These are phyloP conservation scores for Macrochelys suwanniensis DNA, from an alignment of 2,797 vertebrate genomes.

Conservation along the genomic window DNA sequence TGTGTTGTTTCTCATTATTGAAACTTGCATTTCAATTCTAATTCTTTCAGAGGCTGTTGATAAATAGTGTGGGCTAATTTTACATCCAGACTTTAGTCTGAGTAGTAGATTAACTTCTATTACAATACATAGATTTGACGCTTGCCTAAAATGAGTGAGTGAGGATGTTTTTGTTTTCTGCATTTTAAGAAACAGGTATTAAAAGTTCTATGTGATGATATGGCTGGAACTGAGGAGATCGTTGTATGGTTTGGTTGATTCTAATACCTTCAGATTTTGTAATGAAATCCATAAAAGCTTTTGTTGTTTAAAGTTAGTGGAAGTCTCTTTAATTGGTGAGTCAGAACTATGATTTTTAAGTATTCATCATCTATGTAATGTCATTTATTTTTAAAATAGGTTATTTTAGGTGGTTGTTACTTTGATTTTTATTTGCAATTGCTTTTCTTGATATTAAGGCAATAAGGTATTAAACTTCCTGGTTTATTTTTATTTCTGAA, in stretches of 20 bases:
- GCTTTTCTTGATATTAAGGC: neutral
- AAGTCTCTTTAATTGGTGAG: neutral
- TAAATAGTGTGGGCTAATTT: neutral
- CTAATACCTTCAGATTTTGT: neutral
- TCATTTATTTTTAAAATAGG: neutral
- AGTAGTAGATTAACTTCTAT: neutral
- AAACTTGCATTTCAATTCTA: neutral
- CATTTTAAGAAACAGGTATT: neutral
- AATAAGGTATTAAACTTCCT: neutral
- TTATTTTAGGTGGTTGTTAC: neutral
- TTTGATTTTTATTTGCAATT: neutral
- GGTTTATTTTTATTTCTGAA: neutral
- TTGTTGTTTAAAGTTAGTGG: neutral
- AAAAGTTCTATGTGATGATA: neutral
- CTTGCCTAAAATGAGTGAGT: neutral
- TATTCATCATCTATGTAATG: neutral
- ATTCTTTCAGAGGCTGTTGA: neutral
- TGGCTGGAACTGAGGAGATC: neutral
- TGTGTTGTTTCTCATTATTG: neutral
- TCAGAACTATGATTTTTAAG: neutral
- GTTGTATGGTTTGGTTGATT: neutral
- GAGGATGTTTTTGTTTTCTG: neutral
- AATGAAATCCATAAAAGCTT: neutral
- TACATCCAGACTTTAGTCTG: neutral
- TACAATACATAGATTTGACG: neutral